These are phyloP conservation scores for Drosophila suboccidentalis DNA, from an alignment of 2,888 invertebrate genomes.

Conservation along the genomic window DNA sequence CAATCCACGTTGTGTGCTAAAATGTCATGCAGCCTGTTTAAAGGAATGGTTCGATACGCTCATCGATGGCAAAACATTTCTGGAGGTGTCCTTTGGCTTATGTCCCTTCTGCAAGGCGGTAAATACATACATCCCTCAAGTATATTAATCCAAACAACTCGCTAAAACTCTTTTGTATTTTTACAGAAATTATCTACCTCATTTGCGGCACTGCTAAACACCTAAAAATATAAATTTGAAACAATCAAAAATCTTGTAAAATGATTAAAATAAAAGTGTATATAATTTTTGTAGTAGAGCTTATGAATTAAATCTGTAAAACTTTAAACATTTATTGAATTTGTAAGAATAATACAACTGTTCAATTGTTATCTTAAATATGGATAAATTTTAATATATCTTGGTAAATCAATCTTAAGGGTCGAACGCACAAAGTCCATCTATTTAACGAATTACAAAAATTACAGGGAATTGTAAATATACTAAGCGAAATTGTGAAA, in stretches of 20 bases:
- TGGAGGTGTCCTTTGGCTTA: constrained; percentile 83
- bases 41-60: constrained; percentile 84
- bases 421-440: constrained; percentile 17
- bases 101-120: constrained; percentile 85
- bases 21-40: constrained; percentile 83
- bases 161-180: constrained; percentile 3
- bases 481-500: constrained; percentile 47
- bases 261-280: no score
- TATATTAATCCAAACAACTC: background rate
- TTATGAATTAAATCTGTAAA: background rate
- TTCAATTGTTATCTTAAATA: constrained; percentile 33
- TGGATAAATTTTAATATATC: constrained; percentile 53
- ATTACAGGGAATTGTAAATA: constrained; percentile 9
- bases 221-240: constrained; percentile 36
- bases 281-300: no score
- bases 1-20: constrained; percentile 80
- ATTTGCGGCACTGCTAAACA: constrained; percentile 79
- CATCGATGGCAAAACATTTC: constrained; percentile 81
- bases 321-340: background rate
- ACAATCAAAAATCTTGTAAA: no score
- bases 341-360: background rate
- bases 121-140: constrained; percentile 12
- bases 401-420: constrained; percentile 65
- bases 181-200: constrained; percentile 84
- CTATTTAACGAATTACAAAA: constrained; percentile 8